Conservation (phyloP, 2,888 invertebrate genomes). For the Drosophila siamana region DNA sequence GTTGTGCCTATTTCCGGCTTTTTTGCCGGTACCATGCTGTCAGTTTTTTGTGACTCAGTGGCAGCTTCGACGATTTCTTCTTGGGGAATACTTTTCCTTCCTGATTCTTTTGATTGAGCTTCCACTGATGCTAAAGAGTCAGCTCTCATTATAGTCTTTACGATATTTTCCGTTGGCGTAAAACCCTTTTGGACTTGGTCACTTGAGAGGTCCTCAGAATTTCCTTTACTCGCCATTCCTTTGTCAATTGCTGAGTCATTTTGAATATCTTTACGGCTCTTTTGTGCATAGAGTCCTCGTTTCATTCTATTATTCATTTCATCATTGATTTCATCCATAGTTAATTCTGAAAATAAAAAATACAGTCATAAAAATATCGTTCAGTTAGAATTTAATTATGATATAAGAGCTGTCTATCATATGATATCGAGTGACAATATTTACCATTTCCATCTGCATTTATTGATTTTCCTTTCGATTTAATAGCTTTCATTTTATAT, state of each 20-base stretch:
- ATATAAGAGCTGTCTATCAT: neutral
- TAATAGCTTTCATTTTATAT: conserved; percentile 27
- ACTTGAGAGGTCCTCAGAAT: neutral
- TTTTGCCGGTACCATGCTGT: neutral
- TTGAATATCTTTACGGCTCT: neutral
- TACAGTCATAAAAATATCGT: too few species aligned
- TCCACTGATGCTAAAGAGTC: neutral
- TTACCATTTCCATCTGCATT: conserved; percentile 28
- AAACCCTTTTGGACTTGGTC: neutral
- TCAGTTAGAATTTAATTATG: neutral
- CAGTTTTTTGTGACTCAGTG: too few species aligned
- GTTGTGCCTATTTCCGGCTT: neutral
- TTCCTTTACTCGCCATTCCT: neutral
- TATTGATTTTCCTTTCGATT: conserved; percentile 30
- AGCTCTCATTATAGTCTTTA: neutral
- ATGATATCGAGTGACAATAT: neutral
- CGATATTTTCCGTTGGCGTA: conserved; percentile 7
- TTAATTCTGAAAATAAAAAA: conserved; percentile 2
- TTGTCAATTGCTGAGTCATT: neutral
- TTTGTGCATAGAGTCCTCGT: neutral
- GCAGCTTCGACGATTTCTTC: neutral
- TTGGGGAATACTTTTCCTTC: neutral
- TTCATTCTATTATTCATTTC: neutral
- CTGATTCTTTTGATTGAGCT: neutral
- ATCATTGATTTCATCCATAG: neutral